Evolutionary conservation across 2,113 vertebrate species (phyloP), one percentile per base, ranked within the genome.

Genomic region (Indri indri): DNA sequence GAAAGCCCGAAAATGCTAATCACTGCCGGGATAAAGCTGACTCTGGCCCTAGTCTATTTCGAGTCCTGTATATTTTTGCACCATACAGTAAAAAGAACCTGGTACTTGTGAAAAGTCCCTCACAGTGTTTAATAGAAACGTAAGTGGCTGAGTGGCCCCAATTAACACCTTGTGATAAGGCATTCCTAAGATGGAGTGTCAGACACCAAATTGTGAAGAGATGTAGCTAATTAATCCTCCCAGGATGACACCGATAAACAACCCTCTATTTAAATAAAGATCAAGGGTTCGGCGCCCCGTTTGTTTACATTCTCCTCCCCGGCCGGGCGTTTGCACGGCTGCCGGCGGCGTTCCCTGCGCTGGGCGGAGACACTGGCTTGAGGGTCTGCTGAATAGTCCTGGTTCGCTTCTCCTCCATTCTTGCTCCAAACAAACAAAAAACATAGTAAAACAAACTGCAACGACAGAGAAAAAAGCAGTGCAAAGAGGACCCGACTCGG

Each of bases 161-260:
- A 99, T 99, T 99, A 99, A 99, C 99, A 99, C 99, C 99, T 99
- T 99, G 98, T 99, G 99, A 99, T 99, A 99, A 99, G 99, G 99
- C 99, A 99, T 98, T 99, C 99, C 99, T 99, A 98, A 99, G 98
- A 98, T 73, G 98, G 98, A 97, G 99, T 98, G 99, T 98, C 99
- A 99, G 99, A 99, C 99, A 96, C 98, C 98, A 98, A 99, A 99
- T 99, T 99, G 99, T 97, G 98, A 99, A 98, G 98, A 98, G 98
- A 98, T 98, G 98, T 98, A 98, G 97, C 99, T 99, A 99, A 99
- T 99, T 99, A 99, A 99, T 99, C 99, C 98, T 99, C 99, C 98
- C 98, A 98, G 98, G 98, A 99, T 99, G 99, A 99, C 99, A 99
- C 98, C 96, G 99, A 98, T 99, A 99, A 99, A 99, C 98, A 98